phyloP scores from a whole-genome alignment of 2,113 vertebrate genomes.

The Grammomys dolichurus region DNA sequence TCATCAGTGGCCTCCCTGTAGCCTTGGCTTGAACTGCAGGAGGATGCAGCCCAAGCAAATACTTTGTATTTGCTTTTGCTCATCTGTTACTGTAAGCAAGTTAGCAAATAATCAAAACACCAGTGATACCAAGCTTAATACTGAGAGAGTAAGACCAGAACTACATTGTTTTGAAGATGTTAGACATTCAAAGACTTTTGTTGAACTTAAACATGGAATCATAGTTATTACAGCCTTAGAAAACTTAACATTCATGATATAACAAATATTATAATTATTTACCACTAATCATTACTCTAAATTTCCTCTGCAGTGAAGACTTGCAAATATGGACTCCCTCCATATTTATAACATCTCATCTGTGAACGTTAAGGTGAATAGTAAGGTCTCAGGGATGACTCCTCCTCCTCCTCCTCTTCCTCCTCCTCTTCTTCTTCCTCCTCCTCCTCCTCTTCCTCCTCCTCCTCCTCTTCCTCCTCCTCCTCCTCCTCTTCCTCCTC shows the following conservation, averaged over 20 bases:
- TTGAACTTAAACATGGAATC: background rate
- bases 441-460: too few species aligned
- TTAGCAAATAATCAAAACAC: background rate
- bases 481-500: too few species aligned
- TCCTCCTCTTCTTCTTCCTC: too few species aligned
- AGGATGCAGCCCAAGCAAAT: background rate
- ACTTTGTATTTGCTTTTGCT: background rate
- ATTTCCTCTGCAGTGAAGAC: constrained; percentile 57
- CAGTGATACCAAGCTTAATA: background rate
- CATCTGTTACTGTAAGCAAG: background rate
- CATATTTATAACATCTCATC: background rate
- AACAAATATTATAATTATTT: constrained; percentile 53
- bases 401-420: too few species aligned
- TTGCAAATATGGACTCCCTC: background rate
- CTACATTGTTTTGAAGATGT: constrained; percentile 29
- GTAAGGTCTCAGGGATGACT: background rate
- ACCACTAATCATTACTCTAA: constrained; percentile 46
- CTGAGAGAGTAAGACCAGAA: background rate
- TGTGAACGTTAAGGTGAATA: background rate
- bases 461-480: too few species aligned
- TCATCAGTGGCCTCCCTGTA: background rate
- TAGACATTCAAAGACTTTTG: background rate
- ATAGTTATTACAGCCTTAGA: constrained; percentile 21
- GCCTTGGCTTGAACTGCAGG: background rate
- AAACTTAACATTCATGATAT: constrained; percentile 42